Evolutionary conservation across 2,797 vertebrate genomes (phyloP).

Genomic region (Zalophus californianus): DNA sequence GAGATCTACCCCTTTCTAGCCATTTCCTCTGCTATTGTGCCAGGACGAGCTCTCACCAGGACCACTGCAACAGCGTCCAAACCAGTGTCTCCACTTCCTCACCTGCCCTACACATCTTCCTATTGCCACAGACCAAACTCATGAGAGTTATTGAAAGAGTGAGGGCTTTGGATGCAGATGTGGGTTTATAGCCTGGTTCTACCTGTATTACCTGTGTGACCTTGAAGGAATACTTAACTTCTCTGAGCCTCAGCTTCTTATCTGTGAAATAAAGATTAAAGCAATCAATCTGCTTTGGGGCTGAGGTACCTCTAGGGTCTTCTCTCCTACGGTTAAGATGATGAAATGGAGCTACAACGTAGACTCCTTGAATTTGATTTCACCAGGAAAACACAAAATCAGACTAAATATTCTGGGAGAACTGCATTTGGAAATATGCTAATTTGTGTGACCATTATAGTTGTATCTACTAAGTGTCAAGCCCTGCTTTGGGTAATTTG

Average conservation of each 20-base stretch:
- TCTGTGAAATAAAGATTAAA: background rate
- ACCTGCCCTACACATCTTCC: background rate
- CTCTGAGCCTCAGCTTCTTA: slow-evolving; percentile 11
- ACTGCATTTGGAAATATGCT: background rate
- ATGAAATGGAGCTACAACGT: background rate
- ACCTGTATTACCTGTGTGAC: background rate
- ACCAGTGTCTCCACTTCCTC: background rate
- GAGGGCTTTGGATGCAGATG: background rate
- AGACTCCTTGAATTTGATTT: background rate
- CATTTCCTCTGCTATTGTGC: too few species aligned
- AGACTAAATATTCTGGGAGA: background rate
- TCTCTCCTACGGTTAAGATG: background rate
- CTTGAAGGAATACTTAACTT: background rate
- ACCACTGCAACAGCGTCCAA: accelerated
- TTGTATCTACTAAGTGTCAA: background rate
- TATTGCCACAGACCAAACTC: background rate
- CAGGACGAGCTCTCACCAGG: background rate
- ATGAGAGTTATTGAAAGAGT: background rate
- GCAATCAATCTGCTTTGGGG: background rate
- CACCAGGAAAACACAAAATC: background rate
- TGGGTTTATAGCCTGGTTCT: background rate
- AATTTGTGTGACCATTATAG: background rate
- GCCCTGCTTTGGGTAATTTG: background rate
- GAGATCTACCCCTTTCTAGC: background rate
- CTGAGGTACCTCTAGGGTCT: background rate